Conservation (phyloP, 64 coral and sea anemone genomes). For the Montipora sp. region DNA sequence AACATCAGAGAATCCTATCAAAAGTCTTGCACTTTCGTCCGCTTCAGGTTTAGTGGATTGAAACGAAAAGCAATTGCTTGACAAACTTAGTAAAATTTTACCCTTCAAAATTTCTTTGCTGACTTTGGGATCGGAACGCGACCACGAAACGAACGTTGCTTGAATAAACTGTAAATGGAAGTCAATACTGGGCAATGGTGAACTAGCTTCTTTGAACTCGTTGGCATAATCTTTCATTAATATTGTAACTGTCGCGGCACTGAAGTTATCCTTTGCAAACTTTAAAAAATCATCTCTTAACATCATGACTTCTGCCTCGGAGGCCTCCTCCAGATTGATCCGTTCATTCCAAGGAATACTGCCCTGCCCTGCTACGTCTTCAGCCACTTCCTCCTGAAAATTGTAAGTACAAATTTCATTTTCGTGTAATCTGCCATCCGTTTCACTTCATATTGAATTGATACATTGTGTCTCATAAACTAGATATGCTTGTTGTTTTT, state of each 20-base stretch:
- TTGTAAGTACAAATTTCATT: constrained; percentile 33
- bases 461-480: constrained; percentile 15
- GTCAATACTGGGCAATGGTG: constrained; percentile 21
- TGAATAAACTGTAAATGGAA: constrained; percentile 25
- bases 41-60: constrained; percentile 11
- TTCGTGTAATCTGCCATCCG: constrained; percentile 24
- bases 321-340: constrained; percentile 18
- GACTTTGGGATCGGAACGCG: constrained; percentile 2
- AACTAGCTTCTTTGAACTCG: constrained; percentile 16
- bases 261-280: constrained; percentile 30
- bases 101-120: constrained; percentile 40
- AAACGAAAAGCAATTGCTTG: neutral
- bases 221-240: constrained; percentile 17
- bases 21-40: neutral
- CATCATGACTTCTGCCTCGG: constrained; percentile 26
- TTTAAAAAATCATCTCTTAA: constrained; percentile 15
- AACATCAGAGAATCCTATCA: constrained; percentile 28
- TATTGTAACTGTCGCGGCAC: constrained; percentile 20
- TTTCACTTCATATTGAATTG: constrained; percentile 20
- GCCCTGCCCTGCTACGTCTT: constrained; percentile 29
- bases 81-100: constrained; percentile 25
- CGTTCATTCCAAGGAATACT: constrained; percentile 14
- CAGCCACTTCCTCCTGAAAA: constrained; percentile 24
- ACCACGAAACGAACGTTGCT: constrained; percentile 37
- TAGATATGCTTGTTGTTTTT: constrained; percentile 10